Conservation (phyloP, 2,113 vertebrate genomes). For the Tapirus terrestris region DNA sequence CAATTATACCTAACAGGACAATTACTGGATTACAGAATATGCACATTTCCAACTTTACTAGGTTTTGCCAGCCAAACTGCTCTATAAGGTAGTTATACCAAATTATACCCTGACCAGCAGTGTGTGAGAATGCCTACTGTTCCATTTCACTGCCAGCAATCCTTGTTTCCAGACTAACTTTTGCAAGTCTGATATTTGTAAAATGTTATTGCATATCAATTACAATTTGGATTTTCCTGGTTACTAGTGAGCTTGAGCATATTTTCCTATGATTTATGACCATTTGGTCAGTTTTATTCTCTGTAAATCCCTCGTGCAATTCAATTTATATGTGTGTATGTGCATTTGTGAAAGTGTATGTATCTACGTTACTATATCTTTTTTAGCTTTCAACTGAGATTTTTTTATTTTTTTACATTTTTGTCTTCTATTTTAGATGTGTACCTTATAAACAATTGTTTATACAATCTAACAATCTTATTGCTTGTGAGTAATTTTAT, state of each 20-base stretch:
- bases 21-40: neutral
- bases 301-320: neutral
- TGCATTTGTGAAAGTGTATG: neutral
- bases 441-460: neutral
- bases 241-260: neutral
- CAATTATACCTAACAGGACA: neutral
- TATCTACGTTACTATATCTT: neutral
- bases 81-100: neutral
- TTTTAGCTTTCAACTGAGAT: neutral
- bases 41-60: neutral
- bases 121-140: neutral
- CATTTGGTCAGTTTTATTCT: neutral
- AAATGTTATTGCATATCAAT: neutral
- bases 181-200: neutral
- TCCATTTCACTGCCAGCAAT: neutral
- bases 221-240: neutral
- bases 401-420: neutral
- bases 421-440: neutral
- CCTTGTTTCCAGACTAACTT: neutral
- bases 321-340: neutral
- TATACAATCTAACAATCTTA: neutral
- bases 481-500: neutral
- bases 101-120: neutral
- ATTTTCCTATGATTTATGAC: neutral
- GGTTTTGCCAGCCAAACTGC: neutral